Evolutionary conservation across 2,888 invertebrate species (phyloP).

Genomic region (Stenchaetothrips biformis): DNA sequence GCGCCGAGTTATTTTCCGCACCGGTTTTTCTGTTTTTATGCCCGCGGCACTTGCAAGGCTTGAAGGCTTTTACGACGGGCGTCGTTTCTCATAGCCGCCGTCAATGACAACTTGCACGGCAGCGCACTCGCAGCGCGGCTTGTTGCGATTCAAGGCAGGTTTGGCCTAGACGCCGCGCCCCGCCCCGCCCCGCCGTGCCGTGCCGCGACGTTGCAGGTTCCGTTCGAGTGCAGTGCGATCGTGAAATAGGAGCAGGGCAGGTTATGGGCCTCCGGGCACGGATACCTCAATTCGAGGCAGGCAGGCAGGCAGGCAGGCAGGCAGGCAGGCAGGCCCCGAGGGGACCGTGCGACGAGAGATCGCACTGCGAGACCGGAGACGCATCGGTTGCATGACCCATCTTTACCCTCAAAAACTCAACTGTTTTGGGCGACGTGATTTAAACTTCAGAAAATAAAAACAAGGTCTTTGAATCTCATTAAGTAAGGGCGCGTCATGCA

Average conservation of each 20-base stretch:
- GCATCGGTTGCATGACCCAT: too few species aligned
- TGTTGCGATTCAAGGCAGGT: too few species aligned
- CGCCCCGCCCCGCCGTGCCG: not conserved
- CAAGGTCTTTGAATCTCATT: too few species aligned
- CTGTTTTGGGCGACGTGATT: too few species aligned
- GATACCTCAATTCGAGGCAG: not conserved
- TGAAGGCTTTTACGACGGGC: not conserved
- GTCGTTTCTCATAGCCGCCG: not conserved
- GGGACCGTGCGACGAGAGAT: too few species aligned
- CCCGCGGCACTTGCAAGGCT: not conserved
- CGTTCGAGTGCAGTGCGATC: not conserved
- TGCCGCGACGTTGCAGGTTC: not conserved
- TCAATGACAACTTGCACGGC: not conserved
- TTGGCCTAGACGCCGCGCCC: not conserved
- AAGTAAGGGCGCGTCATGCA: too few species aligned
- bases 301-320: not conserved
- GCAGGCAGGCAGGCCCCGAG: not conserved
- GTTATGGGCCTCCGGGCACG: not conserved
- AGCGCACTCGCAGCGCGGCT: too few species aligned
- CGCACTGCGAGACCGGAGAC: too few species aligned
- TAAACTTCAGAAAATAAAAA: too few species aligned
- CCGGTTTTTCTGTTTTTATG: not conserved
- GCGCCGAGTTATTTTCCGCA: not conserved
- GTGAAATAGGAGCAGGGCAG: not conserved
- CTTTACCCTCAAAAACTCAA: too few species aligned